A percentile compares a stretch with the other conserved stretches of the same genome.
These are phyloP conservation scores for Melangyna quadrimaculata DNA, from an alignment of 2,888 invertebrate genomes.

Conservation along the genomic window DNA sequence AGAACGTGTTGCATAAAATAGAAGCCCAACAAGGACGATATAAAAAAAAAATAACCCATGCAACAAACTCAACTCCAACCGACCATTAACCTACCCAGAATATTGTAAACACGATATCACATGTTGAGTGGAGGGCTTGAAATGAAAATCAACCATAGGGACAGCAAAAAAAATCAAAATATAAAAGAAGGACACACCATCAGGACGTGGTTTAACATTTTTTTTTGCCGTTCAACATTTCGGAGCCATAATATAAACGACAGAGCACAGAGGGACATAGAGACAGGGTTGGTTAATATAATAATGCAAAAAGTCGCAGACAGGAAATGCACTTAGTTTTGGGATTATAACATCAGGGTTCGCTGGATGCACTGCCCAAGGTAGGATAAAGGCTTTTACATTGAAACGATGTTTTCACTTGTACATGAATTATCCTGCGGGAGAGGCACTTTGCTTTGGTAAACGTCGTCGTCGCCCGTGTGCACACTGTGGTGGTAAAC, in stretches of 20 bases:
- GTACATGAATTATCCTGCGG: slow-evolving; percentile 47
- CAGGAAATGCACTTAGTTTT: slow-evolving; percentile 63
- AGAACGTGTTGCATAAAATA: slow-evolving; percentile 48
- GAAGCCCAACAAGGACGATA: slow-evolving; percentile 23
- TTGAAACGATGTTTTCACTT: neutral
- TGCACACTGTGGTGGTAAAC: slow-evolving; percentile 7
- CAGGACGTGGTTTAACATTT: neutral
- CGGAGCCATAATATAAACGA: slow-evolving; percentile 46
- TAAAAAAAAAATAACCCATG: neutral
- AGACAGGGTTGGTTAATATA: slow-evolving; percentile 23
- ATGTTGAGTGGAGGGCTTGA: slow-evolving; percentile 37
- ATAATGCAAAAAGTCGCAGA: slow-evolving; percentile 44
- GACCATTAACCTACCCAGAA: slow-evolving; percentile 54
- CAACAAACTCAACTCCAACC: slow-evolving; percentile 37
- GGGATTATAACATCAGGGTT: slow-evolving; percentile 54
- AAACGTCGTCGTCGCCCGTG: no score
- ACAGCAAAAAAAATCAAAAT: neutral
- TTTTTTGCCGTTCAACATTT: slow-evolving; percentile 7
- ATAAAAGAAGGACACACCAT: slow-evolving; percentile 7
- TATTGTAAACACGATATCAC: slow-evolving; percentile 64
- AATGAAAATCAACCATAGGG: slow-evolving; percentile 30
- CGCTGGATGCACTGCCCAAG: slow-evolving; percentile 21
- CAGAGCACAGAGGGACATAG: neutral
- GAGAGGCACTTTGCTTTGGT: slow-evolving; percentile 35
- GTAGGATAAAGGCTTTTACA: slow-evolving; percentile 5